These are phyloP conservation scores for Tachuris rubrigastra DNA, from an alignment of 2,113 vertebrate species.

Conservation along the genomic window DNA sequence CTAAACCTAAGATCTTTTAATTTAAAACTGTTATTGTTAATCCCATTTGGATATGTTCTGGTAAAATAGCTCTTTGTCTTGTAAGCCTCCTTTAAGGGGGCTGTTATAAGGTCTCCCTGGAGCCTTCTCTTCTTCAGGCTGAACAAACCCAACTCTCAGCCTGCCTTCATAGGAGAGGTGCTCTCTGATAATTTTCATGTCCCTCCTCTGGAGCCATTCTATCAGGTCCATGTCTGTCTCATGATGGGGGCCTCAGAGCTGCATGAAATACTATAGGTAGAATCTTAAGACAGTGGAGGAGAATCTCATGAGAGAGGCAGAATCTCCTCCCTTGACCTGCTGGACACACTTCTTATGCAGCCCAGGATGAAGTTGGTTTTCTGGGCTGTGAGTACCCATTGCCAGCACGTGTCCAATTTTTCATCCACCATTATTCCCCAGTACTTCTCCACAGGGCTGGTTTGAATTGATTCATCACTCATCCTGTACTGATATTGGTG, in stretches of 20 bases:
- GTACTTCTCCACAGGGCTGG: background rate
- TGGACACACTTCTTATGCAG: background rate
- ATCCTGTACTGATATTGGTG: background rate
- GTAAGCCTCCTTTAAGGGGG: too few relatives aligned
- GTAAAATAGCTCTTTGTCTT: too few relatives aligned
- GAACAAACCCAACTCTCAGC: background rate
- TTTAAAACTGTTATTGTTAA: background rate
- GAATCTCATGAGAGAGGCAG: background rate
- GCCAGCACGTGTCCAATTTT: background rate
- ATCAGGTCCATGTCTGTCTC: background rate
- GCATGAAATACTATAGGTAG: background rate
- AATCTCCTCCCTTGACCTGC: background rate
- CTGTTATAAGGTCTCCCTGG: background rate
- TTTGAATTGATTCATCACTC: background rate
- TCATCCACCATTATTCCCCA: background rate
- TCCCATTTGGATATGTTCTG: background rate
- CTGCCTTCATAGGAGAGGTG: background rate
- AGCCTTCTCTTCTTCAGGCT: background rate
- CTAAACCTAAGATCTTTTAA: background rate
- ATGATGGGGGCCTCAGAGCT: background rate
- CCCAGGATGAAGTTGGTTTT: background rate
- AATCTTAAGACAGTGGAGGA: background rate
- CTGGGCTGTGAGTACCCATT: background rate
- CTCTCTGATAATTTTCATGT: background rate
- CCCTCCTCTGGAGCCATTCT: background rate